A percentile compares a stretch with the other conserved stretches of the same genome.
These are phyloP conservation scores for Diceros bicornis DNA, from an alignment of 2,797 vertebrate genomes.

Conservation along the genomic window DNA sequence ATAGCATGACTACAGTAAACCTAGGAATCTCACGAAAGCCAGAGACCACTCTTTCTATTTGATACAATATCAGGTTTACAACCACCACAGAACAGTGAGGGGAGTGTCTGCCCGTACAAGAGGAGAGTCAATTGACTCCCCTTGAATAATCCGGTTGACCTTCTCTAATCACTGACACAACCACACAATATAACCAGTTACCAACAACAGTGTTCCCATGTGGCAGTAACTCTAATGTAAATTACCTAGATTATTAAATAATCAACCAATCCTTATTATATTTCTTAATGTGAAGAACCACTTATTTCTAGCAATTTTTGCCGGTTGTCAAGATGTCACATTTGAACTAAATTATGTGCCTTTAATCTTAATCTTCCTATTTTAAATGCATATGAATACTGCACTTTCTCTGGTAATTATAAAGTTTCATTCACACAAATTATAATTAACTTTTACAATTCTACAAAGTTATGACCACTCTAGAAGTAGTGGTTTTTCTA, in stretches of 20 bases:
- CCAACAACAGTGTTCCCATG: not conserved
- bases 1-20: fast-evolving
- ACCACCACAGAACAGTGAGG: not conserved
- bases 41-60: not conserved
- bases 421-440: slow-evolving; percentile 69
- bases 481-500: not conserved
- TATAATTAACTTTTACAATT: slow-evolving; percentile 70
- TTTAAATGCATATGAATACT: slow-evolving; percentile 71
- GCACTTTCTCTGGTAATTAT: slow-evolving; percentile 37
- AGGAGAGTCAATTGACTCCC: not conserved
- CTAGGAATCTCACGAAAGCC: fast-evolving
- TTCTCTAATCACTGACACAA: not conserved
- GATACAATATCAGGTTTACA: not conserved
- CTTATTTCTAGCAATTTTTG: slow-evolving; percentile 69
- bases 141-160: not conserved
- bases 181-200: not conserved
- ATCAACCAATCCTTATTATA: slow-evolving; percentile 34
- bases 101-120: not conserved
- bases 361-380: slow-evolving; percentile 69
- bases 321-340: slow-evolving; percentile 63
- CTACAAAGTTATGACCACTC: slow-evolving; percentile 24
- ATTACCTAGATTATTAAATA: slow-evolving; percentile 58
- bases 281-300: slow-evolving; percentile 66
- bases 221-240: slow-evolving; percentile 22
- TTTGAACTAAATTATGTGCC: slow-evolving; percentile 60